phyloP scores from a whole-genome alignment of 1,140 invertebrate genomes.

The Bombus confusus region DNA sequence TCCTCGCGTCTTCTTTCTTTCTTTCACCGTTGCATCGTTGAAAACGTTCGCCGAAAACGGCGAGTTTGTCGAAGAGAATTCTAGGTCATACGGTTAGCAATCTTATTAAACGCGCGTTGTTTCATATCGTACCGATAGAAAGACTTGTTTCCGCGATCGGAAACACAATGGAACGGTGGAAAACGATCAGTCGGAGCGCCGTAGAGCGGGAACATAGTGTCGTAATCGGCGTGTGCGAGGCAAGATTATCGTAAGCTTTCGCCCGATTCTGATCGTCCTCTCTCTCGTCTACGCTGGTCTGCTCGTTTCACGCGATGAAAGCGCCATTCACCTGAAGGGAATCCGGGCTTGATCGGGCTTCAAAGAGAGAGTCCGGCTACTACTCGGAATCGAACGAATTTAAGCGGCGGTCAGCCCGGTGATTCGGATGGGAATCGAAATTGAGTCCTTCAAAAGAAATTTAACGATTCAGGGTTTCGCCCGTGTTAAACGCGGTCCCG shows the following conservation, averaged over 20 bases:
- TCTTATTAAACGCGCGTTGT: constrained; percentile 14
- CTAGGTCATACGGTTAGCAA: not conserved
- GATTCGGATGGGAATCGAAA: constrained; percentile 31
- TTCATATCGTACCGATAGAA: not conserved
- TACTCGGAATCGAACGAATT: constrained; percentile 39
- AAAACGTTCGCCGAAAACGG: not conserved
- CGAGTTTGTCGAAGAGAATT: not conserved
- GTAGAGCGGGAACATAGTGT: constrained; percentile 30
- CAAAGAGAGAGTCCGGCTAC: constrained; percentile 19
- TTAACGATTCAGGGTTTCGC: constrained; percentile 16
- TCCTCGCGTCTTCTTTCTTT: not conserved
- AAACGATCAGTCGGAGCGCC: not conserved
- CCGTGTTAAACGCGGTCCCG: constrained; percentile 2
- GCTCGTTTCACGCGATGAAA: constrained; percentile 50
- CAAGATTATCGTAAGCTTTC: constrained; percentile 55
- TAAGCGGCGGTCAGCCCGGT: constrained; percentile 37
- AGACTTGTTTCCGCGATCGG: not conserved
- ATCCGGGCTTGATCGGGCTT: constrained; percentile 50
- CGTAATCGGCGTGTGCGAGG: constrained; percentile 44
- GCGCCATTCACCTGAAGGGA: constrained; percentile 44
- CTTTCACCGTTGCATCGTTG: not conserved
- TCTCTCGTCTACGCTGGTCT: constrained; percentile 25
- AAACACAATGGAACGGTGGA: not conserved
- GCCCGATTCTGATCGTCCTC: constrained; percentile 18
- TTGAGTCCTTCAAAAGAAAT: constrained; percentile 43